Percentiles rank a stretch among this genome's conserved stretches.
phyloP scores from a whole-genome alignment of 2,888 invertebrate genomes.

The Nemoura dubitans region DNA sequence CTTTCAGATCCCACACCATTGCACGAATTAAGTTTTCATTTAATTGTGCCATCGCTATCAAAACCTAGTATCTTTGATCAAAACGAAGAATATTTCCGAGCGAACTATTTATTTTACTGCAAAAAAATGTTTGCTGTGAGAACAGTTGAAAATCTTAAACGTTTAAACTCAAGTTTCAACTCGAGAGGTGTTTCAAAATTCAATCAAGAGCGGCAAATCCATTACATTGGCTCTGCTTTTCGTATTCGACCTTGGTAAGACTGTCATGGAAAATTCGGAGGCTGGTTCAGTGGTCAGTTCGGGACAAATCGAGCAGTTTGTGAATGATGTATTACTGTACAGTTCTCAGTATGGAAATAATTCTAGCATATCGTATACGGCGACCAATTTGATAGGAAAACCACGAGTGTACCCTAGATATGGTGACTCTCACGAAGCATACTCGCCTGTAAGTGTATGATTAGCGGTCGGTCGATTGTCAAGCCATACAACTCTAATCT shows the following conservation, averaged over 20 bases:
- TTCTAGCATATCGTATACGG: slow-evolving; percentile 87
- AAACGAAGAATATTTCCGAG: too few relatives aligned
- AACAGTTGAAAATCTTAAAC: too few relatives aligned
- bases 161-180: too few relatives aligned
- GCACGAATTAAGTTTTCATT: slow-evolving; percentile 46
- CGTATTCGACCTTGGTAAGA: too few relatives aligned
- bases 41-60: slow-evolving; percentile 45
- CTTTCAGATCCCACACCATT: slow-evolving; percentile 54
- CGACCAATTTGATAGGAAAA: slow-evolving; percentile 84
- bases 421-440: slow-evolving; percentile 91
- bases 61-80: too few relatives aligned
- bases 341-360: slow-evolving; percentile 92
- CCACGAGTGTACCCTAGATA: slow-evolving; percentile 88
- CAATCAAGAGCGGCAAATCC: too few relatives aligned
- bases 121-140: too few relatives aligned
- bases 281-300: too few relatives aligned
- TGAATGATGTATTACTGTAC: slow-evolving; percentile 80
- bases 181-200: too few relatives aligned
- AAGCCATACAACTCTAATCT: slow-evolving; percentile 1
- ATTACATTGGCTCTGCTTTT: too few relatives aligned
- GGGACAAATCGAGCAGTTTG: slow-evolving; percentile 74
- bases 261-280: too few relatives aligned
- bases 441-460: slow-evolving; percentile 78
- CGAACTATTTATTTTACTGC: too few relatives aligned
- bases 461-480: slow-evolving; percentile 15